phyloP scores from a whole-genome alignment of 2,797 vertebrate genomes.

The Danio choprae region DNA sequence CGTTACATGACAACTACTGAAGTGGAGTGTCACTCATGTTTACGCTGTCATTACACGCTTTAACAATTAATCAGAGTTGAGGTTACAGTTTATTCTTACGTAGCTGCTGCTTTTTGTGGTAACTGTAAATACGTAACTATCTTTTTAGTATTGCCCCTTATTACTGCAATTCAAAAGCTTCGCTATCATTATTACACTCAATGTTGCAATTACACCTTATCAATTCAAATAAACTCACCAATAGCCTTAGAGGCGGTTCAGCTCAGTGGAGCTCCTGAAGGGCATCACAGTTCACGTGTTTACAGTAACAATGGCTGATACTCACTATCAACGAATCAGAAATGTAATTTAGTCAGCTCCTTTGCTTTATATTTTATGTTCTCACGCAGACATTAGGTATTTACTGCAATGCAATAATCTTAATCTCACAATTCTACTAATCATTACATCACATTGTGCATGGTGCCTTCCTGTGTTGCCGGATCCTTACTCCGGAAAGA shows the following conservation, averaged over 20 bases:
- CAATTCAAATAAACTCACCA: conserved; percentile 6
- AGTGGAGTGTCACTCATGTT: not conserved
- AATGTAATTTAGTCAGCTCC: not conserved
- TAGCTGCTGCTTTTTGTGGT: not conserved
- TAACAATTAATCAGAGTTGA: not conserved
- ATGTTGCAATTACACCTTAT: not conserved
- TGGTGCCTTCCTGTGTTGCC: too few relatives aligned
- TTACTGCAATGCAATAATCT: not conserved
- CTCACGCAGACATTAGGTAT: not conserved
- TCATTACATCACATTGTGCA: not conserved
- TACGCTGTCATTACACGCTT: not conserved
- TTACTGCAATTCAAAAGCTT: not conserved
- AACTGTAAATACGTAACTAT: not conserved
- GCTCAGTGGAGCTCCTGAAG: not conserved
- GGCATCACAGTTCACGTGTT: conserved; percentile 19
- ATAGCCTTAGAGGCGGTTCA: not conserved
- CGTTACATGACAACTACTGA: not conserved
- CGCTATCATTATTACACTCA: not conserved
- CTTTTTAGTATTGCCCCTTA: not conserved
- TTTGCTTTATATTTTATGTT: not conserved
- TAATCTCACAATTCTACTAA: not conserved
- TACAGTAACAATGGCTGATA: not conserved
- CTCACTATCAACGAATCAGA: not conserved
- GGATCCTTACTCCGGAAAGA: not conserved
- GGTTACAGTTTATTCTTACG: not conserved